A percentile compares a stretch with the other conserved stretches of the same genome.
phyloP scores from a whole-genome alignment of 2,888 invertebrate species.

The Oscheius sp. region DNA sequence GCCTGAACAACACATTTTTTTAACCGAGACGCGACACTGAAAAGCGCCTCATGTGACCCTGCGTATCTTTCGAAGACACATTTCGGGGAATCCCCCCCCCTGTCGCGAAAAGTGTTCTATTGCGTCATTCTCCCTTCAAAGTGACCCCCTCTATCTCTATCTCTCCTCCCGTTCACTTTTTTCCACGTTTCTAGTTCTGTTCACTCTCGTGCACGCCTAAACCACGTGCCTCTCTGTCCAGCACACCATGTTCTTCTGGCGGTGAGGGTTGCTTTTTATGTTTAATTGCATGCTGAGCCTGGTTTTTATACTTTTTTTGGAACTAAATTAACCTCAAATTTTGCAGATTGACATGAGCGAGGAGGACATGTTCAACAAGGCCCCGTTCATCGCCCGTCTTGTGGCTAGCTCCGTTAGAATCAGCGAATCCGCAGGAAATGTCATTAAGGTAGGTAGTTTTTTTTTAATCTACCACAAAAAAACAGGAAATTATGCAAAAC shows the following conservation, averaged over 20 bases:
- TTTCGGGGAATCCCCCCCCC: too few relatives aligned
- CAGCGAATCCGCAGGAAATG: conserved; percentile 74
- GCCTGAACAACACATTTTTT: too few relatives aligned
- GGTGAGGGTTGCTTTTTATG: background rate
- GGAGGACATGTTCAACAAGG: conserved; percentile 48
- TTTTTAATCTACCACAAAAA: conserved; percentile 10
- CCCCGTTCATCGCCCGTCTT: conserved; percentile 74
- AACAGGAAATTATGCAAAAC: background rate
- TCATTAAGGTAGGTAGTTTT: conserved; percentile 73
- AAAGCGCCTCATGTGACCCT: too few relatives aligned
- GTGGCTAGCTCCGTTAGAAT: conserved; percentile 76
- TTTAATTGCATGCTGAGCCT: background rate
- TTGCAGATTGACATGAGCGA: conserved; percentile 25
- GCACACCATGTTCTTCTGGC: background rate
- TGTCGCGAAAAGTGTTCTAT: background rate
- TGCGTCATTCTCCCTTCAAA: background rate
- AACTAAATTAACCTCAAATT: background rate
- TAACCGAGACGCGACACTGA: too few relatives aligned
- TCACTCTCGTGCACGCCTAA: background rate
- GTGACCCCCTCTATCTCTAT: background rate
- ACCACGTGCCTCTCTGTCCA: background rate
- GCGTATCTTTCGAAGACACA: too few relatives aligned
- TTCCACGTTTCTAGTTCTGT: background rate
- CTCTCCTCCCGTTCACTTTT: background rate
- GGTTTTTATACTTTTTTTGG: background rate